Evolutionary conservation across 1,140 invertebrate species (phyloP).

Genomic region (Drosophila paulistorum): DNA sequence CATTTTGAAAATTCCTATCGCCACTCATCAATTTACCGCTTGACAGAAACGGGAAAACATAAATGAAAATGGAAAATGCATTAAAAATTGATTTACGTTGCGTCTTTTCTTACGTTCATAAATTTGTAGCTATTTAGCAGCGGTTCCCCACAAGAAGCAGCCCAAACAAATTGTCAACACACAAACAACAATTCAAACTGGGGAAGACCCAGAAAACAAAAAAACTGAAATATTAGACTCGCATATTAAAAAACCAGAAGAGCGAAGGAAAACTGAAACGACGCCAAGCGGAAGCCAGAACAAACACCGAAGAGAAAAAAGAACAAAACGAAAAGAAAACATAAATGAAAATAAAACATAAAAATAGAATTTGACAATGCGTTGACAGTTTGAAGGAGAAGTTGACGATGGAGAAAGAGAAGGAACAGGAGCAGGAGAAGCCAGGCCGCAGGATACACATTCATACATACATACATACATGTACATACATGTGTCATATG

Average conservation of each 20-base stretch:
- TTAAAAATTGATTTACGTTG: conserved; percentile 78
- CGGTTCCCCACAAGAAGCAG: conserved; percentile 65
- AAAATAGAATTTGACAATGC: conserved; percentile 78
- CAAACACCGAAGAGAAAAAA: conserved; percentile 21
- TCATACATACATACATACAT: no score
- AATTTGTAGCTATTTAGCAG: conserved; percentile 81
- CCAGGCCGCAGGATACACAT: conserved; percentile 2
- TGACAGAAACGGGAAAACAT: conserved; percentile 51
- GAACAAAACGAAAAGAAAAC: conserved; percentile 42
- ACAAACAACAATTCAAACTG: conserved; percentile 37
- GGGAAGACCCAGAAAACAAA: conserved; percentile 22
- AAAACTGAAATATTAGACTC: conserved; percentile 78
- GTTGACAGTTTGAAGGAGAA: conserved; percentile 62
- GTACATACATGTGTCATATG: neutral
- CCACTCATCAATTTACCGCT: conserved; percentile 61
- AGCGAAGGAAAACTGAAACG: conserved; percentile 69
- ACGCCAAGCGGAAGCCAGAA: conserved; percentile 40
- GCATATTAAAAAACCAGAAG: conserved; percentile 68
- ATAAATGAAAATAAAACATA: conserved; percentile 78
- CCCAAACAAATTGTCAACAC: conserved; percentile 75
- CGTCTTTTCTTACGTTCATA: conserved; percentile 67
- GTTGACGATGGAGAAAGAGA: neutral
- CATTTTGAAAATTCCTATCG: conserved; percentile 38
- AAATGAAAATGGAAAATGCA: conserved; percentile 79
- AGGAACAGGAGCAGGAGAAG: neutral